Evolutionary conservation across 2,888 invertebrate species (phyloP).

Genomic region (Harpalus rufipes): DNA sequence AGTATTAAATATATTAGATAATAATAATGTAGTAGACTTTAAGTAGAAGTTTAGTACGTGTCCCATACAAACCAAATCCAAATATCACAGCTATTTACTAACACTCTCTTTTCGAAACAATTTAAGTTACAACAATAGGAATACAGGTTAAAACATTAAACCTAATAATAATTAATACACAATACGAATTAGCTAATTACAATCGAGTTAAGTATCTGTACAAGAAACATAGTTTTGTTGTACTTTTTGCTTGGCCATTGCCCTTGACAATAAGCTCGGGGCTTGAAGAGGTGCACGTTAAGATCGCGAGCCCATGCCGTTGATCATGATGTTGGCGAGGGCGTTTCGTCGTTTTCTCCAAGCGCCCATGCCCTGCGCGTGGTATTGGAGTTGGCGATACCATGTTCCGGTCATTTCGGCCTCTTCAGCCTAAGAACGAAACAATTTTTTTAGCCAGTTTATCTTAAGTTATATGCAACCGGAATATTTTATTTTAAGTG

Average conservation of each 20-base stretch:
- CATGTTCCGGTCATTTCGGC: slow-evolving; percentile 91
- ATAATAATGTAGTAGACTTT: slow-evolving; percentile 34
- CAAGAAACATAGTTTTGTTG: slow-evolving; percentile 56
- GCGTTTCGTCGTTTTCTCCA: slow-evolving; percentile 96
- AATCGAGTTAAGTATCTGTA: slow-evolving; percentile 56
- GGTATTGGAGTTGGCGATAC: slow-evolving; percentile 93
- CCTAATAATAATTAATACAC: slow-evolving; percentile 50
- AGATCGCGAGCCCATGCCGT: slow-evolving; percentile 83
- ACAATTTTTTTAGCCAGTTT: slow-evolving; percentile 21
- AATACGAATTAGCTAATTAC: slow-evolving; percentile 60
- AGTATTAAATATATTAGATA: slow-evolving; percentile 65
- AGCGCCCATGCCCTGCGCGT: slow-evolving; percentile 93
- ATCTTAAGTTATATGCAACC: too few species aligned
- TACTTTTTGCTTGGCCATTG: slow-evolving; percentile 51
- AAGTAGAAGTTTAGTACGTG: slow-evolving; percentile 60
- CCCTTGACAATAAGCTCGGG: not conserved
- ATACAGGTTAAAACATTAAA: slow-evolving; percentile 37
- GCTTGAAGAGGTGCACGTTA: slow-evolving; percentile 68
- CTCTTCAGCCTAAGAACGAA: slow-evolving; percentile 89
- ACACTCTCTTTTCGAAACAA: slow-evolving; percentile 56
- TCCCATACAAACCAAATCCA: slow-evolving; percentile 72
- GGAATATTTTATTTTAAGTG: too few species aligned
- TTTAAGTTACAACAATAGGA: slow-evolving; percentile 48
- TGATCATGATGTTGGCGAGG: slow-evolving; percentile 98
- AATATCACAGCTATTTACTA: slow-evolving; percentile 77